Evolutionary conservation across 2,888 invertebrate genomes (phyloP), one percentile per base, ranked within the genome.

Genomic region (Hofmannophila pseudospretella): DNA sequence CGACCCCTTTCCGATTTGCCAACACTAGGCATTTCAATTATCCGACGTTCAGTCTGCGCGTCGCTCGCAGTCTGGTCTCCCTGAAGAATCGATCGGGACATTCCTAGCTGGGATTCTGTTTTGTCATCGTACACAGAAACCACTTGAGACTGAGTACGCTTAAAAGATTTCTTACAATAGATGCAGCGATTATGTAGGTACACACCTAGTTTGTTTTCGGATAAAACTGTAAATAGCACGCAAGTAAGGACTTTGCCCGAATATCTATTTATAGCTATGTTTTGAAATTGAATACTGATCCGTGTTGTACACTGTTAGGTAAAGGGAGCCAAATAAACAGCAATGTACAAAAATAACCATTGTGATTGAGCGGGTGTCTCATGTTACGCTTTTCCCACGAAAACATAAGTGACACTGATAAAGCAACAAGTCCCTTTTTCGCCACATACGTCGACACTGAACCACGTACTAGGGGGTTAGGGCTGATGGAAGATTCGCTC

Each of bases 341-440:
- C 16, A 5, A 16, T 5, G 16, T 16, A 16, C 16, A 16, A 16
- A 16, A 16, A 16, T 16, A 16, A 16, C 16, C 16, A 16, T 16
- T 16, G 16, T 16, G 5, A 16, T 5, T 3, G 16, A 16, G 16
- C 16, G 16, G 5, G 5, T 5, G 16, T 16, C 16, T 16, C 16
- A 16, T 16, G 3, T 16, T 3, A 23, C 23, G n/a, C 4, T 23
- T n/a, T n/a, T 23, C n/a, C n/a, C n/a, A n/a, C n/a, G 7, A n/a
- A n/a, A 23, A 9, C 27, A 20, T 28, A 19, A 30, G 23, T 30
- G 73, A 67, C 71, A 64, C 60, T 72, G 76, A 79, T 72, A 77
- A 77, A 81, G 82, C 82, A 82, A 82, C 82, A 82, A 82, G 81
- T 82, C 61, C 66, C 66, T 72, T 73, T 75, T 76, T 72, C 29